Evolutionary conservation across 2,797 vertebrate species (phyloP).

Genomic region (Australoheros facetus): DNA sequence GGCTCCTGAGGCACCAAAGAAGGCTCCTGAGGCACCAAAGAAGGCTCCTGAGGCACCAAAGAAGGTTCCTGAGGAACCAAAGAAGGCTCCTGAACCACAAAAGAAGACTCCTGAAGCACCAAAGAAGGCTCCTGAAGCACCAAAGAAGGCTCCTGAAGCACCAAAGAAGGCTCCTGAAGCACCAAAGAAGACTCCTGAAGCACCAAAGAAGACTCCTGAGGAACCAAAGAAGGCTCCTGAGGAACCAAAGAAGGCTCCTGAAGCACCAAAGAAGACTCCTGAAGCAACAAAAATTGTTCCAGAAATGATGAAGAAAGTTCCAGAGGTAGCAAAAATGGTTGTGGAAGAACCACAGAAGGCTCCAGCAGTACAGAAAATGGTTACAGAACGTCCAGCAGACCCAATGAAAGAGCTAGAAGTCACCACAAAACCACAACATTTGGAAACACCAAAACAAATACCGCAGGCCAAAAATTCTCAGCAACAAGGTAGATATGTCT

Average conservation of each 20-base stretch:
- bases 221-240: not conserved
- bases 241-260: conserved; percentile 11
- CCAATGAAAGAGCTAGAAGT: not conserved
- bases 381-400: not conserved
- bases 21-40: not conserved
- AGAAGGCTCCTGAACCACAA: not conserved
- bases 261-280: no score
- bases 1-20: not conserved
- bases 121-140: not conserved
- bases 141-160: not conserved
- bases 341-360: conserved; percentile 59
- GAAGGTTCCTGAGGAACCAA: not conserved
- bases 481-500: conserved; percentile 65
- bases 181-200: conserved; percentile 36
- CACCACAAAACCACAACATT: conserved; percentile 6
- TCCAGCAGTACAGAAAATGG: conserved; percentile 29
- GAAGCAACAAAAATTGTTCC: no score
- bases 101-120: fast-evolving
- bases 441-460: conserved; percentile 41
- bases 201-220: not conserved
- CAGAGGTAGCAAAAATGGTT: not conserved
- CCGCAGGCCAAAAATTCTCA: conserved; percentile 52
- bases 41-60: not conserved
- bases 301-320: no score
- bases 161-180: not conserved